A percentile compares a stretch with the other conserved stretches of the same genome.
Conservation (phyloP, 2,888 invertebrate species). For the Lasioglossum calceatum region DNA sequence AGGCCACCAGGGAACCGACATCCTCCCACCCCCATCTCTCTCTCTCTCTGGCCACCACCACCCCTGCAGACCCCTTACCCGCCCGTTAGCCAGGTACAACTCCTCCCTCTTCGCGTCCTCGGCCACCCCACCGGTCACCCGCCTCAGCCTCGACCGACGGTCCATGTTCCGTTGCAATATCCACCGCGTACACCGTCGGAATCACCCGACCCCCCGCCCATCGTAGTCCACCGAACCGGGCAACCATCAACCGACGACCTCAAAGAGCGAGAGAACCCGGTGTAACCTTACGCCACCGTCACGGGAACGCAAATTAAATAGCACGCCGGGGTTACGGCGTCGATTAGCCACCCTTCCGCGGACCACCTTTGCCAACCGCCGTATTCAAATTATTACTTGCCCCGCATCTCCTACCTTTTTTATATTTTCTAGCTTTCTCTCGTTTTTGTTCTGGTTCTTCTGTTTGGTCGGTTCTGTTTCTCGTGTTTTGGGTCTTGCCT, state of each 20-base stretch:
- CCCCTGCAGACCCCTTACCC: not conserved
- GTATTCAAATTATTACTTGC: conserved; percentile 11
- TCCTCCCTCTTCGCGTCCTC: conserved; percentile 38
- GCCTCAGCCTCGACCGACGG: conserved; percentile 17
- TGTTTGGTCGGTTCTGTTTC: not conserved
- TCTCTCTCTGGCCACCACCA: not conserved
- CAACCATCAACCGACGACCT: conserved; percentile 61
- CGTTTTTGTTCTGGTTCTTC: not conserved
- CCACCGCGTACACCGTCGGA: conserved; percentile 47
- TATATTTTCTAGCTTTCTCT: not conserved
- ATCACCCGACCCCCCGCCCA: conserved; percentile 18
- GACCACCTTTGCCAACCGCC: not conserved
- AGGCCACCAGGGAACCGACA: conserved; percentile 44
- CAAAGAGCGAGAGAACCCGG: conserved; percentile 59
- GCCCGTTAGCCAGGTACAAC: conserved; percentile 34
- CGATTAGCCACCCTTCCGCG: conserved; percentile 45
- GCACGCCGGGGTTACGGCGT: conserved; percentile 31
- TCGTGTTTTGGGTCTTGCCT: not conserved
- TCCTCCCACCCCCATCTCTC: conserved; percentile 5
- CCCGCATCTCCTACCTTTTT: not conserved
- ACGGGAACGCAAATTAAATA: conserved; percentile 67
- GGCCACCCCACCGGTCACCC: not conserved
- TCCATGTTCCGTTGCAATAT: conserved; percentile 42
- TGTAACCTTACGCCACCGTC: conserved; percentile 64
- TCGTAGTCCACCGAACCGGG: conserved; percentile 5